These are phyloP conservation scores for Botia kubotai DNA, from an alignment of 2,797 vertebrate genomes.

Conservation along the genomic window DNA sequence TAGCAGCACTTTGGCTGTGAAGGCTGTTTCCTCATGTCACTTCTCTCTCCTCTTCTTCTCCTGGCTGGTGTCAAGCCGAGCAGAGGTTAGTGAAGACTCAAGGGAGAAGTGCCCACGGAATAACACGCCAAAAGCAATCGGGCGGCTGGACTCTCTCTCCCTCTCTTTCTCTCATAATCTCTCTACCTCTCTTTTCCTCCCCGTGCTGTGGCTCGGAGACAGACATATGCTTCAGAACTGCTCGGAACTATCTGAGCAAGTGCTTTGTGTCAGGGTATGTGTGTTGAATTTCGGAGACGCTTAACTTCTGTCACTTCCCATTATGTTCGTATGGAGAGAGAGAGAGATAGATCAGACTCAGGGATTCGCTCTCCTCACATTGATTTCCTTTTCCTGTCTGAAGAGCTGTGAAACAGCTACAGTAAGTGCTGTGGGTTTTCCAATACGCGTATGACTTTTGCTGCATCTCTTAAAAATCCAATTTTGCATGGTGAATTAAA, in stretches of 20 bases:
- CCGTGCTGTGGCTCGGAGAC: slow-evolving; percentile 22
- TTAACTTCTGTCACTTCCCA: slow-evolving; percentile 82
- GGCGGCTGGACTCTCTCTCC: slow-evolving; percentile 19
- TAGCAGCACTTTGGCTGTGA: slow-evolving; percentile 30
- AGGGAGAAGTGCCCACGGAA: slow-evolving; percentile 33
- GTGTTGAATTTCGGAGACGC: slow-evolving; percentile 74
- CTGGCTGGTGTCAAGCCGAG: slow-evolving; percentile 43
- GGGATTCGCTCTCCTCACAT: slow-evolving; percentile 49
- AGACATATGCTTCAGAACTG: slow-evolving; percentile 51
- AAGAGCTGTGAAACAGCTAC: slow-evolving; percentile 45
- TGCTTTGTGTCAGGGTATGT: slow-evolving; percentile 60
- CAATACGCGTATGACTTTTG: background rate
- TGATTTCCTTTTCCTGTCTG: slow-evolving; percentile 60
- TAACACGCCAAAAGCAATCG: slow-evolving; percentile 42
- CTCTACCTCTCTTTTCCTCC: slow-evolving; percentile 12
- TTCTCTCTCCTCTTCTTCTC: background rate
- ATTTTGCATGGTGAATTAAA: slow-evolving; percentile 12
- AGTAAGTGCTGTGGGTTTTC: slow-evolving; percentile 31
- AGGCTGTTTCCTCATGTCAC: slow-evolving; percentile 32
- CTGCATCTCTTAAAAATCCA: background rate
- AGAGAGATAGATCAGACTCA: slow-evolving; percentile 40
- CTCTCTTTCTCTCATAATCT: background rate
- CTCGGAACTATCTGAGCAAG: slow-evolving; percentile 37
- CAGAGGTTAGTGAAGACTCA: slow-evolving; percentile 44
- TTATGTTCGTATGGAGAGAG: slow-evolving; percentile 65